Evolutionary conservation across 2,797 vertebrate species (phyloP), one percentile per base, ranked within the genome.

Genomic region (Triplophysa bombifrons): DNA sequence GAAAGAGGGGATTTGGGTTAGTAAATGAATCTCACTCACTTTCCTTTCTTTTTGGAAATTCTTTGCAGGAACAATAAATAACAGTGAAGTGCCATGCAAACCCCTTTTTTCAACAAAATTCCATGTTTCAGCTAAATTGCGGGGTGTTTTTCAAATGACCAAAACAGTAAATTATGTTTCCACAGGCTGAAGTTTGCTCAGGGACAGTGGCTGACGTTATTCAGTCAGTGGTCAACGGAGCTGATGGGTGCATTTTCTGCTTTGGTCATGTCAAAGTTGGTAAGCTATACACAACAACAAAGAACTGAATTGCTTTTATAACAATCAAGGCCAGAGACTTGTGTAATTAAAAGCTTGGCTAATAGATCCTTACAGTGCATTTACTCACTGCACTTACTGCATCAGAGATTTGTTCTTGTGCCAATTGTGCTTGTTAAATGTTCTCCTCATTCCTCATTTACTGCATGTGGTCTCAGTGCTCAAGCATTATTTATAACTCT

Each of bases 171-270:
- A 4, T 19, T 81, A 20, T 27, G 20, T 82, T 73, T 73, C 30
- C 50, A 7, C 88, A 98, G 97, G 97, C 96, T 0, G 97, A 98
- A 89, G 94, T 98, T 84, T 98, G 97, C 90, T 96, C 96, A 2
- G 98, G 97, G 90, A 97, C 97, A 11, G 96, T 99, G 85, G 96
- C 97, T 8, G 98, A 99, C 79, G 95, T 99, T 91, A 96, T 99
- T 87, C 98, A 98, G 93, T 96, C 97, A 19, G 98, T 98, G 91
- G 96, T 98, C 90, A 95, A 97, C 9, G 98, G 98, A 87, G 95
- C 97, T 79, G 97, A 99, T 84, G 98, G 98, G 80, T 99, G 98
- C 93, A 94, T 99, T 91, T 98, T 99, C 91, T 97, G 96, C 93
- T 99, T 98, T 12, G 98, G 98, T 88, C 97, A 97, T 88, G 94